Evolutionary conservation across 2,797 vertebrate genomes (phyloP).

Genomic region (Margarornis squamiger): DNA sequence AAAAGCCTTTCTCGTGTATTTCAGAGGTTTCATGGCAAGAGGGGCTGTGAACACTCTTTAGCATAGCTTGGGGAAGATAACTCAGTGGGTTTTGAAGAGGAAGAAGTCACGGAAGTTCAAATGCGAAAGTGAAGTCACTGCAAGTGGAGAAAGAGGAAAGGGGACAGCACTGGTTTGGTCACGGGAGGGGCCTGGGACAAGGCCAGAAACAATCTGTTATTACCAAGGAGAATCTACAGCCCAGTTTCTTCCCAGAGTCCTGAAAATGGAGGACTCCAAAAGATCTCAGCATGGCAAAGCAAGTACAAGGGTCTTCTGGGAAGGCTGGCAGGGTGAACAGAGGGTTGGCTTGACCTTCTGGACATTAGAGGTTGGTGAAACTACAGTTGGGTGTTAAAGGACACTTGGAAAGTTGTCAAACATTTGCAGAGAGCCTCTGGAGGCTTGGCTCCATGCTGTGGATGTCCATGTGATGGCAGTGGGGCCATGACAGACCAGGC

Average conservation of each 20-base stretch:
- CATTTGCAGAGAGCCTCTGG: not conserved
- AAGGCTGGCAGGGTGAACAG: not conserved
- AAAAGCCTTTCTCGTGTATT: not conserved
- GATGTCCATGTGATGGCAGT: not conserved
- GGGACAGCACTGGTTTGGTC: not conserved
- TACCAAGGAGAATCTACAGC: not conserved
- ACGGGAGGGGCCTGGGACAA: rapidly evolving
- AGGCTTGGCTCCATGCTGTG: rapidly evolving
- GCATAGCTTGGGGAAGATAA: not conserved
- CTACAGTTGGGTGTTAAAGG: not conserved
- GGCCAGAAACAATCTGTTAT: not conserved
- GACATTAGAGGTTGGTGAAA: not conserved
- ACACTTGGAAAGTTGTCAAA: not conserved
- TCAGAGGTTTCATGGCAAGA: not conserved
- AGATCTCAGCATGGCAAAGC: not conserved
- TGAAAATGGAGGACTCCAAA: not conserved
- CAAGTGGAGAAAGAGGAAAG: not conserved
- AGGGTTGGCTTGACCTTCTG: not conserved
- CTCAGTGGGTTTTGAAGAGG: not conserved
- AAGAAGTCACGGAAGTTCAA: not conserved
- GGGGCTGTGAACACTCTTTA: not conserved
- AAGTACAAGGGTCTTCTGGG: not conserved
- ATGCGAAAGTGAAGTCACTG: not conserved
- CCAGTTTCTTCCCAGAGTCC: not conserved
- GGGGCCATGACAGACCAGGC: not conserved